Evolutionary conservation across 2,888 invertebrate genomes (phyloP), one percentile per base, ranked within the genome.

Genomic region (Polydesmus complanatus): DNA sequence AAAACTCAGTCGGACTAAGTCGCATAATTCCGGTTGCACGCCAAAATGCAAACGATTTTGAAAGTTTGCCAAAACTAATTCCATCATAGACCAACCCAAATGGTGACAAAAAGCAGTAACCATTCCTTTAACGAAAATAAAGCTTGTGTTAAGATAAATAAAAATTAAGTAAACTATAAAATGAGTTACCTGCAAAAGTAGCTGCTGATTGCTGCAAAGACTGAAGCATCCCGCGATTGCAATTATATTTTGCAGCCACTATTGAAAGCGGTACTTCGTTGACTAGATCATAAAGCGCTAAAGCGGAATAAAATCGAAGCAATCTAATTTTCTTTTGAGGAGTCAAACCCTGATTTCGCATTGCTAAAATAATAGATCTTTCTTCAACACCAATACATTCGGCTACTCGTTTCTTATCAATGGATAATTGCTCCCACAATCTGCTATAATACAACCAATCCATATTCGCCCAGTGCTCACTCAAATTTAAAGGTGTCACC

Each of bases 1-100:
- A 65, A 85, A 80, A 0, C 89, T 81, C 52, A 97, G 75, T 66
- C 87, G 82, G 79, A 94, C 86, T 60, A 98, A 78, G 71, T 97
- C 96, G 64, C 95, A 80, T 50, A 98, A 78, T 72, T 98, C 96
- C 23, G 87, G 81, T 70, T 90, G 87, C 54, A 97, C 86, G 14
- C 96, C 97, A 73, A 97, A 96, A 69, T 90, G 89, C 51, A 98
- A 78, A 19, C 97, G 83, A 69, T 88, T 86, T 77, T 96, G 93
- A 74, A 98, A 96, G 74, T 95, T 91, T 0, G 86, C 83, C 51
- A 98, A 81, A 50, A 98, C 78, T 65, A 92, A 77, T 73, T 94
- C 88, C 69, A 98, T 79, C 71, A 86, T 89, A 65, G 81, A 82
- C 96, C 97, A 98, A 25, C 94, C 91, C 14, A 98, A 77, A 59